phyloP scores from a whole-genome alignment of 2,888 invertebrate species.

The Hydropsyche betteni region DNA sequence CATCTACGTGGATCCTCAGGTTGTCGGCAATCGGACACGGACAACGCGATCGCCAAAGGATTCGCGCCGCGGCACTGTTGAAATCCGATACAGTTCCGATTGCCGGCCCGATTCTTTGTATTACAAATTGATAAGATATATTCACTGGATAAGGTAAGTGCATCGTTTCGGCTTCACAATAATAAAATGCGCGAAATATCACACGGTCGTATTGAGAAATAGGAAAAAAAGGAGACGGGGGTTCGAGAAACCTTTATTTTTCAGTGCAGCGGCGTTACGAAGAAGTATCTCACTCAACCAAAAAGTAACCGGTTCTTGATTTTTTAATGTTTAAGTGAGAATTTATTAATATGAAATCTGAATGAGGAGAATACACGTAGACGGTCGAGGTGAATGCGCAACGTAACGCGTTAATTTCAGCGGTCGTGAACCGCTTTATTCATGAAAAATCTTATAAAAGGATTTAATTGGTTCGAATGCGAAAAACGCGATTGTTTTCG shows the following conservation, averaged over 20 bases:
- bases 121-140: too few relatives aligned
- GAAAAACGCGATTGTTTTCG: too few relatives aligned
- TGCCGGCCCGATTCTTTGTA: too few relatives aligned
- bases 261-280: slow-evolving; percentile 16
- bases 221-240: not conserved
- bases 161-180: too few relatives aligned
- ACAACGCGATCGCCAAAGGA: too few relatives aligned
- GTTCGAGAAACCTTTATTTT: slow-evolving; percentile 3
- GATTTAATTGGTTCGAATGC: too few relatives aligned
- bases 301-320: slow-evolving; percentile 28
- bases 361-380: not conserved
- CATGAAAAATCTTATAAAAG: too few relatives aligned
- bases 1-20: too few relatives aligned
- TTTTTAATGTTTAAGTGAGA: slow-evolving; percentile 24
- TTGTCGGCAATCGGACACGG: too few relatives aligned
- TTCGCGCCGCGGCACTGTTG: too few relatives aligned
- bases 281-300: slow-evolving; percentile 24
- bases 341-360: slow-evolving; percentile 17
- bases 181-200: slow-evolving; percentile 9
- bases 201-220: not conserved
- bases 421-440: not conserved
- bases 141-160: too few relatives aligned
- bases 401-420: slow-evolving; percentile 11
- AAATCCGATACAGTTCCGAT: too few relatives aligned
- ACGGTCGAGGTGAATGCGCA: not conserved